Conservation (phyloP, 2,113 vertebrate genomes). For the Carassius carassius region DNA sequence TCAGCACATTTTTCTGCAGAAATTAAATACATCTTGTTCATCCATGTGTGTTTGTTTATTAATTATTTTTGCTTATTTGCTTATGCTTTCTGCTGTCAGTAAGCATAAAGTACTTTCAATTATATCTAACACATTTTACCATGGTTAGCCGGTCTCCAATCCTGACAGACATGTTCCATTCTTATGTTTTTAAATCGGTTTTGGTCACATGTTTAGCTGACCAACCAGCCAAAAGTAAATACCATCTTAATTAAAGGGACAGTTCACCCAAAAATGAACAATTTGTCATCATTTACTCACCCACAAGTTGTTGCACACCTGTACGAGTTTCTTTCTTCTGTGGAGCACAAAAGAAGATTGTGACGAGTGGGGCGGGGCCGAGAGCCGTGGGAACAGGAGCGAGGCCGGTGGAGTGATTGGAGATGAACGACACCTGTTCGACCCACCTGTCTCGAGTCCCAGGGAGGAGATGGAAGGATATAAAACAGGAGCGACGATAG, state of each 20-base stretch:
- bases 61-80: background rate
- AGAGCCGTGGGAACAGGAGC: too few species aligned
- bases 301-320: background rate
- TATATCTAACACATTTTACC: background rate
- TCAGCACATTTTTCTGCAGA: background rate
- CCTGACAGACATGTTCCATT: background rate
- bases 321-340: background rate
- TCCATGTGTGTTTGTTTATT: background rate
- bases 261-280: background rate
- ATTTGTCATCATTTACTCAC: background rate
- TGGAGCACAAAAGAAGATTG: background rate
- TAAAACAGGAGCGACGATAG: too few species aligned
- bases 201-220: background rate
- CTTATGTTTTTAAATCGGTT: background rate
- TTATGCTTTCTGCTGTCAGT: background rate
- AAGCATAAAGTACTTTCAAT: background rate
- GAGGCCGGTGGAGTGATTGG: too few species aligned
- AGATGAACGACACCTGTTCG: too few species aligned
- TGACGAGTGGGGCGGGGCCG: too few species aligned
- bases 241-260: background rate
- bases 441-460: too few species aligned
- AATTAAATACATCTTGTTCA: background rate
- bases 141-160: background rate
- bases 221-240: background rate
- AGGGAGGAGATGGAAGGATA: too few species aligned